Percentiles rank a stretch among this genome's conserved stretches.
phyloP scores from a whole-genome alignment of 2,888 invertebrate species.

The Andrena camellia region DNA sequence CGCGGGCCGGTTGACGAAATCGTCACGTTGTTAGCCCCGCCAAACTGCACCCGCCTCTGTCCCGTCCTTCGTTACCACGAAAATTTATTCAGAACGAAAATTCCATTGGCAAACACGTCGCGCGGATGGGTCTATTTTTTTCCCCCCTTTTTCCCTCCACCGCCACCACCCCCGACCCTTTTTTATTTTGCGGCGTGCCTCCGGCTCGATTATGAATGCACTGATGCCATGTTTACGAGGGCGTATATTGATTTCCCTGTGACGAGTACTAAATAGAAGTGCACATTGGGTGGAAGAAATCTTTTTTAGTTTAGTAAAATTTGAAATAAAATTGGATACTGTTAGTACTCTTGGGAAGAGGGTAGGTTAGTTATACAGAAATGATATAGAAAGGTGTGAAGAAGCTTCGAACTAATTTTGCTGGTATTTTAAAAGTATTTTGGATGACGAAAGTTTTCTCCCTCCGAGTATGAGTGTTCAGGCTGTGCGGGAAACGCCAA shows the following conservation, averaged over 20 bases:
- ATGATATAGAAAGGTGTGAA: no score
- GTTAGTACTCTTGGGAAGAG: no score
- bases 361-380: no score
- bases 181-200: not conserved
- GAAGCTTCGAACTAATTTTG: no score
- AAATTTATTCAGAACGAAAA: slow-evolving; percentile 54
- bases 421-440: no score
- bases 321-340: not conserved
- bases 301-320: not conserved
- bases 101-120: slow-evolving; percentile 46
- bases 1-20: slow-evolving; percentile 20
- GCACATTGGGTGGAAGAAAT: not conserved
- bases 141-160: not conserved
- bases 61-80: slow-evolving; percentile 31
- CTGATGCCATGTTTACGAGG: slow-evolving; percentile 13
- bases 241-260: slow-evolving; percentile 17
- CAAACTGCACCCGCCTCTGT: slow-evolving; percentile 35
- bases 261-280: not conserved
- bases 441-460: no score
- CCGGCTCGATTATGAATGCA: slow-evolving; percentile 32
- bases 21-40: slow-evolving; percentile 38
- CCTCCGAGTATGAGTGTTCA: no score
- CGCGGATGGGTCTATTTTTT: not conserved
- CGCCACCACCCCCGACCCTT: not conserved
- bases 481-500: no score